phyloP scores from a whole-genome alignment of 1,140 invertebrate genomes.

The Danaus plexippus region DNA sequence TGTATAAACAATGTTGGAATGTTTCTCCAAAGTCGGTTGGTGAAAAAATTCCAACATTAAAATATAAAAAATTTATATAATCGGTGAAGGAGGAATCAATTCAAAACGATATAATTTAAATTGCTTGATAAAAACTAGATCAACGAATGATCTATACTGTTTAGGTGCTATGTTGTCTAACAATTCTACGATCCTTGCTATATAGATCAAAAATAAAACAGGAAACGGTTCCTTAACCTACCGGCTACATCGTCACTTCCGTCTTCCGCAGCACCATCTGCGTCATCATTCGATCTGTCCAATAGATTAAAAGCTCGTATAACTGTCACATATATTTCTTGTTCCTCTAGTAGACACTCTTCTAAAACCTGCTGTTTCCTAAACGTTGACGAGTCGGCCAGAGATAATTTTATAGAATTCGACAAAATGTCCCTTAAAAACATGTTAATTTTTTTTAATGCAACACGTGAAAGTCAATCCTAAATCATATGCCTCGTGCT shows the following conservation, averaged over 20 bases:
- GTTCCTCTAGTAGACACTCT: constrained; percentile 36
- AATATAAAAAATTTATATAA: no score
- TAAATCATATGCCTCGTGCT: constrained; percentile 1
- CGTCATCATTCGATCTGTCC: constrained; percentile 21
- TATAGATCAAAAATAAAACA: not conserved
- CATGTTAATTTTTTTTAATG: constrained; percentile 40
- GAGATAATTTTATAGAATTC: constrained; percentile 27
- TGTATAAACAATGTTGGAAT: no score
- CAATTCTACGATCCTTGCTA: no score
- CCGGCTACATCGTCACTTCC: constrained; percentile 43
- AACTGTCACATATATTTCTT: constrained; percentile 46
- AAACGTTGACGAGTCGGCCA: constrained; percentile 24
- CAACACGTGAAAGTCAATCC: not conserved
- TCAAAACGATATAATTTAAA: no score
- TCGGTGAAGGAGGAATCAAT: no score
- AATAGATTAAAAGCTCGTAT: constrained; percentile 49
- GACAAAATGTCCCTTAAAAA: constrained; percentile 7
- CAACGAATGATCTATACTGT: no score
- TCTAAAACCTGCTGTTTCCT: constrained; percentile 35
- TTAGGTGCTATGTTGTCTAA: not conserved
- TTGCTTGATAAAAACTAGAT: no score
- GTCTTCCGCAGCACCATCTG: constrained; percentile 25
- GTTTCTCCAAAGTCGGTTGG: no score
- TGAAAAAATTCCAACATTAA: no score
- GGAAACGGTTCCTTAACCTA: constrained; percentile 11